A percentile compares a stretch with the other conserved stretches of the same genome.
These are phyloP conservation scores for Pteruthius melanotis DNA, from an alignment of 2,113 vertebrate species.

Conservation along the genomic window DNA sequence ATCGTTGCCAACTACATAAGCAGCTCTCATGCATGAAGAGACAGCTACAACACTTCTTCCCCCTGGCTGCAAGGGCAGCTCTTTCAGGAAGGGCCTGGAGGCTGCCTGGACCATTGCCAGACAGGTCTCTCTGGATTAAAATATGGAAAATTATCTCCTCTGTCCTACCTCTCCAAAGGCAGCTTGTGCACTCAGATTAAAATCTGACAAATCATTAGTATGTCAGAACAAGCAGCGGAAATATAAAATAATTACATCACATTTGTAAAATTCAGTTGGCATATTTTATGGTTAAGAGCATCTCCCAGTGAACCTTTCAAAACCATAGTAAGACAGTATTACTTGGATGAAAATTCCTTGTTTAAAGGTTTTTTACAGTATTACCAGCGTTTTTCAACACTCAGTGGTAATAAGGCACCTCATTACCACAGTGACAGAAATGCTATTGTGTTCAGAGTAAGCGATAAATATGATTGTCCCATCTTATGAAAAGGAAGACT, in stretches of 20 bases:
- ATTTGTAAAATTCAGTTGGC: not conserved
- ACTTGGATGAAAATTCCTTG: not conserved
- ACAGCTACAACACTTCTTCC: not conserved
- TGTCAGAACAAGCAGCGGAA: not conserved
- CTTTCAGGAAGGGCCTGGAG: not conserved
- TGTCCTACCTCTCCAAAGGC: not conserved
- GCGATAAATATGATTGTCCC: not conserved
- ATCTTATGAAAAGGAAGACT: not conserved
- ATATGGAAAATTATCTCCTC: not conserved
- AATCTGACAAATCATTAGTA: not conserved
- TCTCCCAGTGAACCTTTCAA: not conserved
- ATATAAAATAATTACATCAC: not conserved
- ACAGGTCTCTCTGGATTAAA: not conserved
- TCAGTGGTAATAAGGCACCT: not conserved
- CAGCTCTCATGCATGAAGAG: not conserved
- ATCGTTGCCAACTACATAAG: accelerated
- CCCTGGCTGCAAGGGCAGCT: not conserved
- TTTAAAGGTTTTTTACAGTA: not conserved
- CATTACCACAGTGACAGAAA: not conserved
- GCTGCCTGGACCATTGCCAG: not conserved
- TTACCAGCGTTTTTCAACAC: not conserved
- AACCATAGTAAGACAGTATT: not conserved
- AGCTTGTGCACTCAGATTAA: not conserved
- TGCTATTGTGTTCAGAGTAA: not conserved
- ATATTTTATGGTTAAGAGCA: not conserved